Evolutionary conservation across 1,140 invertebrate genomes (phyloP).

Genomic region (Drosophila oshimai): DNA sequence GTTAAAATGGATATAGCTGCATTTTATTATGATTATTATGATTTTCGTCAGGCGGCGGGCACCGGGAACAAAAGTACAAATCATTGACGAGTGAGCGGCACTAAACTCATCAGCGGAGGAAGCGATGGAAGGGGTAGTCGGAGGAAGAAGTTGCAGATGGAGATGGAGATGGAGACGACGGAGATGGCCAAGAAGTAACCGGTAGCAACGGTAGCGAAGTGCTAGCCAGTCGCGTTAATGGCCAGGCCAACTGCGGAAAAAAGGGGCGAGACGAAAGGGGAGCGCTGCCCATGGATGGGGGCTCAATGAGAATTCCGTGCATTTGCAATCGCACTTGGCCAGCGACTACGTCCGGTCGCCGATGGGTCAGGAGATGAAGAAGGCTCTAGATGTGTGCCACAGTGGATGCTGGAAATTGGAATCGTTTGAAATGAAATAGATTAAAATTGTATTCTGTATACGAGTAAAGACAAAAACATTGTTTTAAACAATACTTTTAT

Average conservation of each 20-base stretch:
- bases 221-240: constrained; percentile 66
- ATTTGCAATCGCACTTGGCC: constrained; percentile 80
- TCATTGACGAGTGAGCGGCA: constrained; percentile 69
- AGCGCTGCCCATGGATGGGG: constrained; percentile 6
- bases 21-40: constrained; percentile 81
- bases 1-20: constrained; percentile 80
- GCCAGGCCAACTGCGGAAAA: constrained; percentile 47
- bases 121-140: constrained; percentile 12
- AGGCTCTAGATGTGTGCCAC: constrained; percentile 13
- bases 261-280: not conserved
- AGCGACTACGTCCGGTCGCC: constrained; percentile 67
- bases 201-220: constrained; percentile 72
- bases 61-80: constrained; percentile 61
- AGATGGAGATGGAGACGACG: not conserved
- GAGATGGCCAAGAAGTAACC: constrained; percentile 36
- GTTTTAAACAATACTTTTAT: too few species aligned
- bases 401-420: not conserved
- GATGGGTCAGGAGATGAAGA: constrained; percentile 49
- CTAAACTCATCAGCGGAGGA: constrained; percentile 68
- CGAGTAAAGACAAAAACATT: too few species aligned
- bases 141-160: constrained; percentile 14
- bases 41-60: constrained; percentile 66
- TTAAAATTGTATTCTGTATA: too few species aligned
- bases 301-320: constrained; percentile 79
- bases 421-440: too few species aligned